Percentiles rank a stretch among this genome's conserved stretches.
These are phyloP conservation scores for Lampropteryx suffumata DNA, from an alignment of 2,888 invertebrate genomes.

Conservation along the genomic window DNA sequence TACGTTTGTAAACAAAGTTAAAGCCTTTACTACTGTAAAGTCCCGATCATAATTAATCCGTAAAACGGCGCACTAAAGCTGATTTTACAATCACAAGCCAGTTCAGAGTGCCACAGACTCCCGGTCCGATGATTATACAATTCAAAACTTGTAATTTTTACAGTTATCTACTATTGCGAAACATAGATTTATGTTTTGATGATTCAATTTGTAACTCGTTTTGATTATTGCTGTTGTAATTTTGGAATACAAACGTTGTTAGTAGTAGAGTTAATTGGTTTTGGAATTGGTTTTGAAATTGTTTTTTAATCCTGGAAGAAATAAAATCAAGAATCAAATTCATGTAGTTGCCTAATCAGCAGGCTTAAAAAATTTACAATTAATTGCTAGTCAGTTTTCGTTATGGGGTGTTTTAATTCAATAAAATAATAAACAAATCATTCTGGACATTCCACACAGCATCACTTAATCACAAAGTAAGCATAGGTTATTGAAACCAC, in stretches of 20 bases:
- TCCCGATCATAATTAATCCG: not conserved
- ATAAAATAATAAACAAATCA: too few species aligned
- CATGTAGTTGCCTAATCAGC: too few species aligned
- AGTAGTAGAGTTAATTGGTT: slow-evolving; percentile 27
- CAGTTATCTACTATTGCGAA: slow-evolving; percentile 47
- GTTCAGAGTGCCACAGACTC: slow-evolving; percentile 17
- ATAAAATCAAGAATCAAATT: not conserved
- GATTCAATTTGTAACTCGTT: slow-evolving; percentile 37
- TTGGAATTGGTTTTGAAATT: slow-evolving; percentile 7
- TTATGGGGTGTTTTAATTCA: too few species aligned
- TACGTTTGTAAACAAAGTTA: too few species aligned
- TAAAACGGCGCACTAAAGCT: not conserved
- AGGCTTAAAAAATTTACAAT: too few species aligned
- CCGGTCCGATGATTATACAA: slow-evolving; percentile 67
- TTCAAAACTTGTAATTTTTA: slow-evolving; percentile 51
- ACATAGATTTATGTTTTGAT: slow-evolving; percentile 38
- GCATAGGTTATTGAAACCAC: too few species aligned
- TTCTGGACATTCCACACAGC: too few species aligned
- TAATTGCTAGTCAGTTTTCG: too few species aligned
- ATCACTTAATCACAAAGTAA: too few species aligned
- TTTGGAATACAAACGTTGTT: slow-evolving; percentile 17
- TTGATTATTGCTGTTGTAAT: slow-evolving; percentile 27
- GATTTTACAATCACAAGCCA: not conserved
- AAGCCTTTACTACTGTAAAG: too few species aligned
- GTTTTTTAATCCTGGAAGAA: not conserved